These are phyloP conservation scores for Fragum sueziense DNA, from an alignment of 2,888 invertebrate genomes.

Conservation along the genomic window DNA sequence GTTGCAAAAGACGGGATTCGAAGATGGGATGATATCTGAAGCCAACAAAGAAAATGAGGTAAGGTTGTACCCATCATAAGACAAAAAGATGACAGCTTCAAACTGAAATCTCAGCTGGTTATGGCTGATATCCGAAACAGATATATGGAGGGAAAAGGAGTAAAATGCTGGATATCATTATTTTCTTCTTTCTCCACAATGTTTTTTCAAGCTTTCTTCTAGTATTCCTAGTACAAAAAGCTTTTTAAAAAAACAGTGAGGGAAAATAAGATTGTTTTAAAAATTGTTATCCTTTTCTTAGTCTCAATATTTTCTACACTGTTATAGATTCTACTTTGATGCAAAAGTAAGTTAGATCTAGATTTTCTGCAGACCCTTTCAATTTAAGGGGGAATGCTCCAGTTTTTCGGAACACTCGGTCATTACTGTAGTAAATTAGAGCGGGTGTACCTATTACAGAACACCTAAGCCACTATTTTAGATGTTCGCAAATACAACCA, in stretches of 20 bases:
- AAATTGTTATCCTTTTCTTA: background rate
- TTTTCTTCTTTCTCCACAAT: background rate
- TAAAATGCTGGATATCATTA: background rate
- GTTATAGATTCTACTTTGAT: background rate
- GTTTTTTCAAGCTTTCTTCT: too few relatives aligned
- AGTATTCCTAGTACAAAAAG: background rate
- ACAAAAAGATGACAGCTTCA: too few relatives aligned
- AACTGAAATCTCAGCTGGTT: too few relatives aligned
- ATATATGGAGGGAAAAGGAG: background rate
- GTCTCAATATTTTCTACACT: background rate
- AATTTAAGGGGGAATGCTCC: too few relatives aligned
- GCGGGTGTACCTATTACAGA: too few relatives aligned
- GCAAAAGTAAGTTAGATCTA: too few relatives aligned
- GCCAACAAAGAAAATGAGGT: constrained; percentile 19
- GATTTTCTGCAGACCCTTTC: too few relatives aligned
- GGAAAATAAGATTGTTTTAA: background rate
- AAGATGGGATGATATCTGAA: background rate
- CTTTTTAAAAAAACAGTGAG: background rate
- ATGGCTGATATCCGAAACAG: background rate
- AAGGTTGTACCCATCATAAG: too few relatives aligned
- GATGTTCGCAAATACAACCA: too few relatives aligned
- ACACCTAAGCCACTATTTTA: too few relatives aligned
- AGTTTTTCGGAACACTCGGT: too few relatives aligned
- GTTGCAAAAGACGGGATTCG: background rate
- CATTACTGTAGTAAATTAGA: too few relatives aligned